These are phyloP conservation scores for Hemicordylus capensis DNA, from an alignment of 2,113 vertebrate genomes.

Conservation along the genomic window DNA sequence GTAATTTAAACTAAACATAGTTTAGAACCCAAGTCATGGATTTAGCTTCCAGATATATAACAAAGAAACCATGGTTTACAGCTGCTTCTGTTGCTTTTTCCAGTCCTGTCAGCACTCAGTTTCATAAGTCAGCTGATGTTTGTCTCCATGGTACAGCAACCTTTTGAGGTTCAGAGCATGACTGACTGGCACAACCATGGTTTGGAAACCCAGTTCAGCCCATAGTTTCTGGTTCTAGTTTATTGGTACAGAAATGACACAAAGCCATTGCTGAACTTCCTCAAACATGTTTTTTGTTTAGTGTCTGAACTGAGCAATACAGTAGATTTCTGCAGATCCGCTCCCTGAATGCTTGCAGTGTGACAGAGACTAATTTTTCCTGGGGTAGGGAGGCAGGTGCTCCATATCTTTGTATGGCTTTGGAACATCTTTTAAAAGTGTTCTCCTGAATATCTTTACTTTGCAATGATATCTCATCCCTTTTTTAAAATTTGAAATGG, in stretches of 20 bases:
- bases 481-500: neutral
- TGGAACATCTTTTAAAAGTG: neutral
- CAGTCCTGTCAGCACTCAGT: neutral
- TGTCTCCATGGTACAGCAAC: neutral
- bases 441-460: neutral
- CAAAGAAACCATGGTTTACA: neutral
- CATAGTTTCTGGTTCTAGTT: neutral
- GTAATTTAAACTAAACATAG: neutral
- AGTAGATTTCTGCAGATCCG: neutral
- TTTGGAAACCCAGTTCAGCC: neutral
- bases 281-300: neutral
- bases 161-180: neutral
- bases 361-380: too few species aligned
- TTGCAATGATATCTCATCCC: neutral
- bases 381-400: neutral
- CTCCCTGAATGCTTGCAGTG: too few species aligned
- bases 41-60: neutral
- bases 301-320: neutral
- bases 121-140: neutral
- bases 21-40: neutral
- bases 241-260: neutral
- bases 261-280: neutral
- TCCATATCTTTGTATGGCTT: neutral
- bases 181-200: neutral
- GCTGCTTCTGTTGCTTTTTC: neutral